Conservation (phyloP, 2,888 invertebrate species). For the Hermodice carunculata region DNA sequence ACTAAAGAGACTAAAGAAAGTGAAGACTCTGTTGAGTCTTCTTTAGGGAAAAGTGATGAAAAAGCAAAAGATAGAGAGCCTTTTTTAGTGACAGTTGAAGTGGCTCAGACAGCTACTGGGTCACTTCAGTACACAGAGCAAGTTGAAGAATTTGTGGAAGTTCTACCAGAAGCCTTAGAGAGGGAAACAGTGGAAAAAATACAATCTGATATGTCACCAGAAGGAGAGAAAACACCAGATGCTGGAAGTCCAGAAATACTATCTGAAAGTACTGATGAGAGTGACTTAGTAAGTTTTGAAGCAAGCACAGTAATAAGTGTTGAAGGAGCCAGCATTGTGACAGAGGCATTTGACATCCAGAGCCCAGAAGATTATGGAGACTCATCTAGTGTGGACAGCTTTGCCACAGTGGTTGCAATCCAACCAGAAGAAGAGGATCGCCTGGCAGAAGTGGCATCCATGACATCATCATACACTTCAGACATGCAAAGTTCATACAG, state of each 20-base stretch:
- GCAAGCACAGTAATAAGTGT: slow-evolving; percentile 12
- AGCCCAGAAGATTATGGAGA: slow-evolving; percentile 58
- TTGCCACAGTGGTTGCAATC: slow-evolving; percentile 66
- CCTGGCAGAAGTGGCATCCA: slow-evolving; percentile 73
- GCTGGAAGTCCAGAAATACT: slow-evolving; percentile 11
- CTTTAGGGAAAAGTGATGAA: too few species aligned
- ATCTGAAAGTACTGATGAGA: too few species aligned
- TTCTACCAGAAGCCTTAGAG: too few species aligned
- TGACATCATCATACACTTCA: slow-evolving; percentile 71
- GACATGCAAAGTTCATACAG: slow-evolving; percentile 74
- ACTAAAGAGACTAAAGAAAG: slow-evolving; percentile 20
- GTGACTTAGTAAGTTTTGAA: too few species aligned
- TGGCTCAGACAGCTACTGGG: too few species aligned
- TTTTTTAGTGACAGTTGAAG: too few species aligned
- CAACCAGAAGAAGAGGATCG: slow-evolving; percentile 60
- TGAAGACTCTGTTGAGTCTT: slow-evolving; percentile 6
- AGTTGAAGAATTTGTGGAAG: too few species aligned
- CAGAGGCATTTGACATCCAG: slow-evolving; percentile 16
- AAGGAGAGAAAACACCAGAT: slow-evolving; percentile 5
- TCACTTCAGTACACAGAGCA: too few species aligned
- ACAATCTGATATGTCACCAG: neutral
- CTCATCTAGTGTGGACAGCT: slow-evolving; percentile 67
- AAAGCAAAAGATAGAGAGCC: too few species aligned
- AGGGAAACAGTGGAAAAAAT: too few species aligned
- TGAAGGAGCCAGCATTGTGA: slow-evolving; percentile 5